Evolutionary conservation across 2,888 invertebrate genomes (phyloP).

Genomic region (Odontothrips loti): DNA sequence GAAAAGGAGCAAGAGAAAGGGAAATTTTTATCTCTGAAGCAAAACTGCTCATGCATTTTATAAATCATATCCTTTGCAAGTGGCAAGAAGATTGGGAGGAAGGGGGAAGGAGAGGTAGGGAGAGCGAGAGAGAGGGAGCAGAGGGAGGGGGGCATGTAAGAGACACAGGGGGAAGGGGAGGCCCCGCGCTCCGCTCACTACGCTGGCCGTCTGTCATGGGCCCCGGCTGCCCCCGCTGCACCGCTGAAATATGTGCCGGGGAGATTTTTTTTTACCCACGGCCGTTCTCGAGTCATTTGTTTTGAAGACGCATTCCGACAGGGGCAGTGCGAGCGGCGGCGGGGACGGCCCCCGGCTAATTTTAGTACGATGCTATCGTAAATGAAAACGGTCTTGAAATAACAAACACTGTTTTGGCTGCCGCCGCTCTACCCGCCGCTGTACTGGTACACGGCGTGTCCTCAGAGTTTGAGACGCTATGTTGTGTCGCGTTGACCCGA

Average conservation of each 20-base stretch:
- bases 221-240: neutral
- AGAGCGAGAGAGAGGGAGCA: neutral
- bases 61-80: constrained; percentile 26
- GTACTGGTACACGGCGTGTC: too few species aligned
- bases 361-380: neutral
- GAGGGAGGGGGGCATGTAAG: neutral
- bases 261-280: constrained; percentile 16
- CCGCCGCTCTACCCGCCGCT: too few species aligned
- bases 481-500: too few species aligned
- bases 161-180: neutral
- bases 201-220: neutral
- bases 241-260: constrained; percentile 21
- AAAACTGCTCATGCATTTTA: constrained; percentile 26
- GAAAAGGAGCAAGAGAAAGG: neutral
- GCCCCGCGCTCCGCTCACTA: too few species aligned
- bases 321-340: neutral
- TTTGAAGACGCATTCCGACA: constrained; percentile 21
- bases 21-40: constrained; percentile 18
- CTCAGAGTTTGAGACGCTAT: too few species aligned
- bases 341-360: neutral
- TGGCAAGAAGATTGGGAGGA: constrained; percentile 19
- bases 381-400: neutral
- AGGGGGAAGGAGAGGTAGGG: neutral
- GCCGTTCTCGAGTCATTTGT: constrained; percentile 16
- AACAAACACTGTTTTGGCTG: neutral